Conservation (phyloP, 2,888 invertebrate genomes). For the Netelia fuscicornis region DNA sequence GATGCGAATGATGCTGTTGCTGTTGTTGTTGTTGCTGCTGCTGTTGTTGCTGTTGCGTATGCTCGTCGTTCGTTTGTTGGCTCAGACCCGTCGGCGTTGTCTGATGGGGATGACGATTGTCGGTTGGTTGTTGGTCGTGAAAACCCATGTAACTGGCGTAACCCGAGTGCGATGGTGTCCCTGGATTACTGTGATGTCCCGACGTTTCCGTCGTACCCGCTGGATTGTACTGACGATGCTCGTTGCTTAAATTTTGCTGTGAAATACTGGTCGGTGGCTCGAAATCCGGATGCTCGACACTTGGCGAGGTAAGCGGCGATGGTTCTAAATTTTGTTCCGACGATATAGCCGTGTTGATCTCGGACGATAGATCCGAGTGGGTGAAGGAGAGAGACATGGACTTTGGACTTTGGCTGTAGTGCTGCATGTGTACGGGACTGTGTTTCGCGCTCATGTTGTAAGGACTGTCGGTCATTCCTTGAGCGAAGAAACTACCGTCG, state of each 20-base stretch:
- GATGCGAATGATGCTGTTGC: slow-evolving; percentile 83
- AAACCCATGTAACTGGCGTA: slow-evolving; percentile 82
- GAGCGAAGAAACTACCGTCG: slow-evolving; percentile 81
- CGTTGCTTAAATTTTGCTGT: slow-evolving; percentile 81
- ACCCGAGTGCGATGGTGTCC: slow-evolving; percentile 80
- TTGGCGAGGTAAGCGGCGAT: slow-evolving; percentile 88
- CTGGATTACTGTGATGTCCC: slow-evolving; percentile 79
- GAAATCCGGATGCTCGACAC: slow-evolving; percentile 90
- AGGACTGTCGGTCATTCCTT: slow-evolving; percentile 81
- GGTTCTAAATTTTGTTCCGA: slow-evolving; percentile 89
- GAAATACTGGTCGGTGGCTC: slow-evolving; percentile 89
- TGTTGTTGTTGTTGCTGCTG: slow-evolving; percentile 75
- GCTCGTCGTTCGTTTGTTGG: slow-evolving; percentile 78
- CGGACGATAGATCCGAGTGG: slow-evolving; percentile 91
- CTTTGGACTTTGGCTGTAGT: slow-evolving; percentile 84
- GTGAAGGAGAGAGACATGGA: slow-evolving; percentile 86
- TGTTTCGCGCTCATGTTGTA: slow-evolving; percentile 83
- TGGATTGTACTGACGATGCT: slow-evolving; percentile 86
- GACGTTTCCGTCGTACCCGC: slow-evolving; percentile 74
- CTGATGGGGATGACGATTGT: slow-evolving; percentile 81
- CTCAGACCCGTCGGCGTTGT: slow-evolving; percentile 81
- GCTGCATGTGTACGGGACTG: slow-evolving; percentile 84
- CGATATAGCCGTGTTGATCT: slow-evolving; percentile 92
- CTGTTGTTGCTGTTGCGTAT: slow-evolving; percentile 80
- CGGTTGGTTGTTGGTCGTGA: slow-evolving; percentile 78